These are phyloP conservation scores for Cabera pusaria DNA, from an alignment of 2,888 invertebrate genomes.

Conservation along the genomic window DNA sequence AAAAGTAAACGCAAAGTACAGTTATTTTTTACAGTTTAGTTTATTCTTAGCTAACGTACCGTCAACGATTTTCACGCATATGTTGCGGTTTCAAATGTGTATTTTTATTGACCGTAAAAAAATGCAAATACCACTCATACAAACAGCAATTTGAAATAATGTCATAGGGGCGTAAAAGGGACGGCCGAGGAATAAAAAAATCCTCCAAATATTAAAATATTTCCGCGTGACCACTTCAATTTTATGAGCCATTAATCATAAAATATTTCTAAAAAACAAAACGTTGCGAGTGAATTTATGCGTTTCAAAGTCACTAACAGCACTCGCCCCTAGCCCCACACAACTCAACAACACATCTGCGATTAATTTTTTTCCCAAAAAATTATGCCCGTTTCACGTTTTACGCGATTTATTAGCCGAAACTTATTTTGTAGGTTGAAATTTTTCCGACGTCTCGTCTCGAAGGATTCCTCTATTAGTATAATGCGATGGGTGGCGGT, in stretches of 20 bases:
- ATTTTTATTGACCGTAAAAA: conserved; percentile 25
- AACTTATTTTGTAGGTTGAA: conserved; percentile 74
- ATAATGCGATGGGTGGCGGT: conserved; percentile 83
- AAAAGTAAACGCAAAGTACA: no score
- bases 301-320: conserved; percentile 70
- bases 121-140: conserved; percentile 18
- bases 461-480: conserved; percentile 78
- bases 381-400: conserved; percentile 69
- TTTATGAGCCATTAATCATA: conserved; percentile 76
- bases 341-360: conserved; percentile 80
- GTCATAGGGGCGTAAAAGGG: conserved; percentile 26
- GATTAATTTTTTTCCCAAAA: conserved; percentile 75
- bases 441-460: conserved; percentile 65
- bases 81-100: conserved; percentile 13
- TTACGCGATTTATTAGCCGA: conserved; percentile 75
- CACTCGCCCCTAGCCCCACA: conserved; percentile 52
- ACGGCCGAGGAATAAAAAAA: conserved; percentile 28
- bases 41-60: no score
- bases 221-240: conserved; percentile 65
- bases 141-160: conserved; percentile 23
- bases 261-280: conserved; percentile 68
- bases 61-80: conserved; percentile 11
- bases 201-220: conserved; percentile 56
- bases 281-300: conserved; percentile 75
- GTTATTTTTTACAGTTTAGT: no score